Evolutionary conservation across 2,888 invertebrate genomes (phyloP).

Genomic region (Parnassius apollo): DNA sequence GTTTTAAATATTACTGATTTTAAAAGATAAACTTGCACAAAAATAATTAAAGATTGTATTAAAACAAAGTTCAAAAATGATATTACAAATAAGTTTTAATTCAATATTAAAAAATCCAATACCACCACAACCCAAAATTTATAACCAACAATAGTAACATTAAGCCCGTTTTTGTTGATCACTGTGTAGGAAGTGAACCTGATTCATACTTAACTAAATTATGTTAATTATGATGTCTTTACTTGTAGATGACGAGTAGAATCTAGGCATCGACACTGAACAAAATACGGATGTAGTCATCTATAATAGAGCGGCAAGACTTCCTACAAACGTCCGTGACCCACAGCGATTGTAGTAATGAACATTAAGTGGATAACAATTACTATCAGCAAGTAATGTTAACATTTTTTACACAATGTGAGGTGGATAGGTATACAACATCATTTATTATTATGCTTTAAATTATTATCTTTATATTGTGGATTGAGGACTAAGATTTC

Average conservation of each 20-base stretch:
- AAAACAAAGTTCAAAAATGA: too few species aligned
- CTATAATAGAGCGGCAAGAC: conserved; percentile 2
- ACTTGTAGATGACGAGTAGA: not conserved
- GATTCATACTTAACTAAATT: conserved; percentile 11
- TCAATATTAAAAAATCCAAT: not conserved
- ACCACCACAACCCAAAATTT: not conserved
- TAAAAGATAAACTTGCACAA: too few species aligned
- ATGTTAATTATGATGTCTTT: not conserved
- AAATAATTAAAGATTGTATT: too few species aligned
- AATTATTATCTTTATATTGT: too few species aligned
- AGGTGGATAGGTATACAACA: too few species aligned
- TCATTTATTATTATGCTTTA: too few species aligned
- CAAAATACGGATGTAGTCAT: not conserved
- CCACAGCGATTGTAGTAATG: not conserved
- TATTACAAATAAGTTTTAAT: too few species aligned
- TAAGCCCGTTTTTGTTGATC: not conserved
- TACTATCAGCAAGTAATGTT: conserved; percentile 3
- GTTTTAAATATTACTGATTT: too few species aligned
- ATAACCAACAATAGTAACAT: not conserved
- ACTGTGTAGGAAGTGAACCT: not conserved
- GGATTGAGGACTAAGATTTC: too few species aligned
- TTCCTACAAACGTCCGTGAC: conserved; percentile 11
- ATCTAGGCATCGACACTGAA: conserved; percentile 1
- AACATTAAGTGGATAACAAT: conserved; percentile 14
- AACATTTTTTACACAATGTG: not conserved